Percentiles rank a stretch among this genome's conserved stretches.
Conservation (phyloP, 2,113 vertebrate species). For the Brachyhypopomus gauderio region DNA sequence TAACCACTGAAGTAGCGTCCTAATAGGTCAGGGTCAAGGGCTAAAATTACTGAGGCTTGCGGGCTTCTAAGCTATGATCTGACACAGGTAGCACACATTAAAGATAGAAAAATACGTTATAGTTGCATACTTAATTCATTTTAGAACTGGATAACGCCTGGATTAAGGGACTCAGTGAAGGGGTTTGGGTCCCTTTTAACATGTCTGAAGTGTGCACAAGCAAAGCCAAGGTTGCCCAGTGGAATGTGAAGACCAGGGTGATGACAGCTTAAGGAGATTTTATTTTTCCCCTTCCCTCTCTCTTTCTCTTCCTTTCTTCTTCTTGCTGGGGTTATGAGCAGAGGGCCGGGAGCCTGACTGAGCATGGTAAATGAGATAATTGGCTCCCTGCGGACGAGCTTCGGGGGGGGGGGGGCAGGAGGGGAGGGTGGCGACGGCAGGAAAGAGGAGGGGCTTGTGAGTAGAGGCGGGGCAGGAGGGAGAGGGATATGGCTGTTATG, state of each 20-base stretch:
- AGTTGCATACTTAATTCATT: neutral
- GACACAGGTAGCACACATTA: neutral
- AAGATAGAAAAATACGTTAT: neutral
- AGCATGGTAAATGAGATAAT: slow-evolving; percentile 77
- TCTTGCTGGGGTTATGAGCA: slow-evolving; percentile 46
- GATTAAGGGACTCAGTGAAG: neutral
- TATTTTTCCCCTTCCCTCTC: slow-evolving; percentile 13
- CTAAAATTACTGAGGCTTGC: slow-evolving; percentile 24
- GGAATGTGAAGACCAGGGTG: slow-evolving; percentile 56
- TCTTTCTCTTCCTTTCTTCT: slow-evolving; percentile 32
- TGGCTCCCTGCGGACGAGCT: slow-evolving; percentile 77
- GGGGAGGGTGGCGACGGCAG: slow-evolving; percentile 42
- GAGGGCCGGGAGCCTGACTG: slow-evolving; percentile 48
- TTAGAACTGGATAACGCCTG: neutral
- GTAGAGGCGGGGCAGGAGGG: neutral
- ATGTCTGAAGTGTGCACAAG: neutral
- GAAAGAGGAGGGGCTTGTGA: neutral
- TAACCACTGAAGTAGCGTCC: slow-evolving; percentile 24
- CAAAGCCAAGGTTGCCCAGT: neutral
- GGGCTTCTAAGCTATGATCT: slow-evolving; percentile 2
- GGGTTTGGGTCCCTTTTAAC: neutral
- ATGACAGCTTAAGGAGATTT: slow-evolving; percentile 41
- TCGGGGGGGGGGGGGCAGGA: slow-evolving; percentile 9
- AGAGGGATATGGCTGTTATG: neutral
- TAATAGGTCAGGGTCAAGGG: slow-evolving; percentile 41